Evolutionary conservation across 1,140 invertebrate genomes (phyloP), one percentile per base, ranked within the genome.

Genomic region (Eufriesea mexicana): DNA sequence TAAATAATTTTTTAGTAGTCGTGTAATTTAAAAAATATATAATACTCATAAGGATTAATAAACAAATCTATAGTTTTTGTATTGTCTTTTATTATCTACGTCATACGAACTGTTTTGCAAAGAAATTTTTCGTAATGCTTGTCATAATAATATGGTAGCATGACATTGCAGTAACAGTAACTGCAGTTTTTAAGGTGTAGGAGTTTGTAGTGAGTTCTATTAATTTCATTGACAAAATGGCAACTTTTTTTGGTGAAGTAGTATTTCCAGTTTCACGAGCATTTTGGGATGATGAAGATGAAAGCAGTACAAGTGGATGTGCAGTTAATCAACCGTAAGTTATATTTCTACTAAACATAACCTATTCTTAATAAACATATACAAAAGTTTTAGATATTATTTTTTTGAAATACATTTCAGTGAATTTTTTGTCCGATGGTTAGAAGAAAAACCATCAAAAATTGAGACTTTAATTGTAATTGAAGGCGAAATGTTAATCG

Each of bases 261-360:
- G 84, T 92, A 49, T 89, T 92, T 72, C 92, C 92, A 47, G 84
- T 86, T 47, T 94, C 93, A 9, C 88, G 93, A 82, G 93, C 92
- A 20, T 94, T 94, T 90, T 94, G 93, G 93, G 89, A 85, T 7
- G 91, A 91, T 5, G 91, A 92, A 55, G 91, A 92, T 8, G 91
- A 90, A 70, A 89, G 91, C 20, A 90, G 86, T 73, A 54, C 70
- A 49, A 51, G 25, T 35, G 86, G 89, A 18, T 47, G 47, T 74
- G 59, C 42, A n/a, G 18, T 83, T 74, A 78, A 79, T 71, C 72
- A 83, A 86, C 0, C 28, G 91, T 91, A 82, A 89, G 78, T 85
- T 67, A 5, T 23, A 70, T 62, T 35, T 74, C 62, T 18, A 20
- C 45, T 47, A 14, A 71, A 75, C n/a, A 10, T 70, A 77, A 87